phyloP scores from a whole-genome alignment of 2,113 vertebrate genomes.

The Lucifuga dentata region DNA sequence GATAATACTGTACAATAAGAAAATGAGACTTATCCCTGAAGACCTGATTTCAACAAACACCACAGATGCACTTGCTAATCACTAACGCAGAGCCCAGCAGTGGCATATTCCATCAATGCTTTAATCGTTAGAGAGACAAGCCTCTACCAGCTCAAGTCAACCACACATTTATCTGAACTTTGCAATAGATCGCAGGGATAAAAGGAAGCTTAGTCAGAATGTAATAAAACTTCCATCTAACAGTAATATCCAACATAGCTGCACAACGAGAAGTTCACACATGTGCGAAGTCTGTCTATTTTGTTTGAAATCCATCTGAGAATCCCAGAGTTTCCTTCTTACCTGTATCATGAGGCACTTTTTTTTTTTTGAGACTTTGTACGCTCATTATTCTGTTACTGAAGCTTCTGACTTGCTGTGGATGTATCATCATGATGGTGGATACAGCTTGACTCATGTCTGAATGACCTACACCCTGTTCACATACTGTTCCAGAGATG shows the following conservation, averaged over 20 bases:
- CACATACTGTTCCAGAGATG: background rate
- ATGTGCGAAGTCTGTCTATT: too few species aligned
- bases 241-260: background rate
- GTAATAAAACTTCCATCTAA: conserved; percentile 7
- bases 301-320: too few species aligned
- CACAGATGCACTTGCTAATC: conserved; percentile 19
- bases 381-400: conserved; percentile 1
- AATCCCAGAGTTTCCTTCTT: too few species aligned
- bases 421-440: conserved; percentile 12
- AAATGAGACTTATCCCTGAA: conserved; percentile 12
- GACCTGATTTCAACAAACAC: conserved; percentile 16
- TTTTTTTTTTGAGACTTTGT: too few species aligned
- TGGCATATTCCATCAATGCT: conserved; percentile 49
- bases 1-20: conserved; percentile 9
- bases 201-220: background rate
- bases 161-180: conserved; percentile 28
- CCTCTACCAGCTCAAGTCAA: conserved; percentile 31
- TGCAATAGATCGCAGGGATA: background rate
- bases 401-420: background rate
- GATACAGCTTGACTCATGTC: background rate
- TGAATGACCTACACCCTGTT: background rate
- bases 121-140: conserved; percentile 16
- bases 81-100: background rate
- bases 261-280: background rate
- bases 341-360: too few species aligned